Conservation (phyloP, 2,797 vertebrate species). For the Gallinago stenura region DNA sequence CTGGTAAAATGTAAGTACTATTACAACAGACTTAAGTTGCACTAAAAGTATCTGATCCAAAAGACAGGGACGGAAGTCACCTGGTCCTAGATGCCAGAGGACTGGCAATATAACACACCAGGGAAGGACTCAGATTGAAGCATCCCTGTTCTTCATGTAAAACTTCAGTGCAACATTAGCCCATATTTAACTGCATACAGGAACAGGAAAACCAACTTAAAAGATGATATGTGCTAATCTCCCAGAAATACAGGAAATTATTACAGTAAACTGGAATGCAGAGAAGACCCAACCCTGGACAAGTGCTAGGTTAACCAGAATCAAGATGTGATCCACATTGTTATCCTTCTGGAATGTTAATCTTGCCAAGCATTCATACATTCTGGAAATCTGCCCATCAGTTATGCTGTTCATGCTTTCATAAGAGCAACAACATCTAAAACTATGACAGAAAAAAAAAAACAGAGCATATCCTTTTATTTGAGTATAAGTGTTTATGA, state of each 20-base stretch:
- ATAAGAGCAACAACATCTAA: background rate
- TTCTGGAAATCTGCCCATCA: conserved; percentile 31
- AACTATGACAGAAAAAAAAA: background rate
- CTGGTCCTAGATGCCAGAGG: background rate
- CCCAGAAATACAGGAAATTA: background rate
- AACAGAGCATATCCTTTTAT: background rate
- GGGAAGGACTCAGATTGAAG: background rate
- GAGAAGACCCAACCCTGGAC: background rate
- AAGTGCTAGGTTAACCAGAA: background rate
- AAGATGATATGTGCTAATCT: background rate
- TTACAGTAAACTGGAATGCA: background rate
- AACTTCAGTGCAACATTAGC: background rate
- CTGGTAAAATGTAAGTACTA: background rate
- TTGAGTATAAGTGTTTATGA: background rate
- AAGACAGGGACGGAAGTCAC: background rate
- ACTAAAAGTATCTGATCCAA: background rate
- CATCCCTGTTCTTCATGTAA: background rate
- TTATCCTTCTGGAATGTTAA: background rate
- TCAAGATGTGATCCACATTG: background rate
- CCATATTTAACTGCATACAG: accelerated
- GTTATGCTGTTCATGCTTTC: background rate
- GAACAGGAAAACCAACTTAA: background rate
- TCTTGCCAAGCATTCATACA: background rate
- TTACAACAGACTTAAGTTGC: background rate
- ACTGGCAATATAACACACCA: background rate